phyloP scores from a whole-genome alignment of 2,113 vertebrate species.

The Pachyramphus minor region DNA sequence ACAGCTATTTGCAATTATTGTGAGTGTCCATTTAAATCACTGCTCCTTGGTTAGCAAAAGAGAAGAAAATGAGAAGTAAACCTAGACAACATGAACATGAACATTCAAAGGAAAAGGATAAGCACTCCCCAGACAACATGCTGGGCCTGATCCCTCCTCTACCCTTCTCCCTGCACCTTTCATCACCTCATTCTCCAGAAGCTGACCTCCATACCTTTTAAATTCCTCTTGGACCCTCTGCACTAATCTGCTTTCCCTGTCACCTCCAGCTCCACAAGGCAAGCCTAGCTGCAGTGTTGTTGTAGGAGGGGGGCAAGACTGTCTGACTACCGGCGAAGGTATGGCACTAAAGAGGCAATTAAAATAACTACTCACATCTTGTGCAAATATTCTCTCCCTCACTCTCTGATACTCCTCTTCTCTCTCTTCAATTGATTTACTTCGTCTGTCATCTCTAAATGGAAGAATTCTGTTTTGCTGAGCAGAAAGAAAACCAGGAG shows the following conservation, averaged over 20 bases:
- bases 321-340: slow-evolving; percentile 56
- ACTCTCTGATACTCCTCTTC: slow-evolving; percentile 96
- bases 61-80: not conserved
- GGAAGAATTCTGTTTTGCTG: slow-evolving; percentile 87
- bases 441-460: slow-evolving; percentile 89
- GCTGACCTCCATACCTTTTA: not conserved
- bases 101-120: not conserved
- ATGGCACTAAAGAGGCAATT: slow-evolving; percentile 78
- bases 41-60: not conserved
- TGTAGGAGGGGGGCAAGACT: slow-evolving; percentile 7
- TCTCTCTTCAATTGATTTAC: slow-evolving; percentile 97
- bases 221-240: not conserved
- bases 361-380: slow-evolving; percentile 91
- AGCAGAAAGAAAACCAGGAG: slow-evolving; percentile 82
- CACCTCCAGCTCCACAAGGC: not conserved
- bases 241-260: not conserved
- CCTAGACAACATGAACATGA: not conserved
- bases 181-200: slow-evolving; percentile 16
- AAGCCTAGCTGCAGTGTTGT: not conserved
- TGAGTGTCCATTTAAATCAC: slow-evolving; percentile 37
- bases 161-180: not conserved
- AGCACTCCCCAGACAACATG: not conserved
- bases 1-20: not conserved
- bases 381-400: slow-evolving; percentile 94
- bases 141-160: not conserved